Evolutionary conservation across 2,113 vertebrate species (phyloP), one percentile per base, ranked within the genome.

Genomic region (Dipodomys merriami): DNA sequence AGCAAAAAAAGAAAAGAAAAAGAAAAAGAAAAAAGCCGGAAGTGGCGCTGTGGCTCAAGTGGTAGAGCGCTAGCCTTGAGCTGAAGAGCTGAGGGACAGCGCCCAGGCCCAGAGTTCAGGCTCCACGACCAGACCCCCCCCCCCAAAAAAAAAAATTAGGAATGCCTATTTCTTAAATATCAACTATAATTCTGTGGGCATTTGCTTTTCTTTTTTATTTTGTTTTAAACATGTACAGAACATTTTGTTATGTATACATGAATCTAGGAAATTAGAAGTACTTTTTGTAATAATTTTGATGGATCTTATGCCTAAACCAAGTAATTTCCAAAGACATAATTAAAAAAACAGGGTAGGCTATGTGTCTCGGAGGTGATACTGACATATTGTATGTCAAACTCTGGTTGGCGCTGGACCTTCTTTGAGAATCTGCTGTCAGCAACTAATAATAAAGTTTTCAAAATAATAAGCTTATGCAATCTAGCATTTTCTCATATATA

Each of bases 401-500:
- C 76, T 29, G n/a, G 33, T 83, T 69, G 62, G 30, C 12, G 91
- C 68, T 74, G 35, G 4, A 23, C 23, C n/a, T 8, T 83, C 76
- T 39, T 60, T 72, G 10, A 94, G 68, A 86, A 79, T 78, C 35
- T 72, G 8, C n/a, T 76, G 29, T 6, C 9, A 86, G 6, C 4
- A 88, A 80, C 57, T 86, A 86, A 57, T 13, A 86, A 72, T 77
- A 71, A 77, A 33, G 16, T 46, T 92, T 96, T 95, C 49, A 78
- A 46, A 90, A 76, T 60, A 78, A 83, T 76, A 69, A 83, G 62
- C 15, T 81, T 80, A 69, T 62, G 3, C 18, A 60, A 27, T 91
- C 9, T 80, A 25, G 73, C 10, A 76, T 68, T 83, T 71, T 71
- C 68, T 23, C 5, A 0, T 91, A 5, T 11, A 68, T 29, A 88